Conservation (phyloP, 2,888 invertebrate genomes). For the Aphodius sticticus region DNA sequence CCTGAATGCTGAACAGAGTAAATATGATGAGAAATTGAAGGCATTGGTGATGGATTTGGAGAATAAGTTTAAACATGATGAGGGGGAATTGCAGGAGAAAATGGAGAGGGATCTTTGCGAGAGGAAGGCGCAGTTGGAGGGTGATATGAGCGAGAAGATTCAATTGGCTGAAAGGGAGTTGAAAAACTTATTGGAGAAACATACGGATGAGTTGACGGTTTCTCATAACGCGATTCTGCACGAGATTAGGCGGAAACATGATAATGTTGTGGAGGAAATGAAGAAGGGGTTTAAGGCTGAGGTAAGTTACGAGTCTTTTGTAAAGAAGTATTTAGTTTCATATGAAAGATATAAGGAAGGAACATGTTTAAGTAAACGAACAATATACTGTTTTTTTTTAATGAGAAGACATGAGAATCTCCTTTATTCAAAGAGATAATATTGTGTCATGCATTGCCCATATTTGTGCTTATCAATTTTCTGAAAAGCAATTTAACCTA, state of each 20-base stretch:
- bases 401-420: no score
- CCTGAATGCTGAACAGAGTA: constrained; percentile 52
- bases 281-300: constrained; percentile 72
- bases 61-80: constrained; percentile 49
- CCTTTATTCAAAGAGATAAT: not conserved
- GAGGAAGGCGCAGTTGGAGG: constrained; percentile 59
- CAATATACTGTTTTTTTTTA: no score
- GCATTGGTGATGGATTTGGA: constrained; percentile 59
- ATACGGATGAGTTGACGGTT: constrained; percentile 62
- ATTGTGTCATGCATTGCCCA: not conserved
- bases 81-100: constrained; percentile 54
- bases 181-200: constrained; percentile 59
- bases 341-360: no score
- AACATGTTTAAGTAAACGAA: no score
- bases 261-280: constrained; percentile 66
- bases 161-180: constrained; percentile 65
- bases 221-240: constrained; percentile 66
- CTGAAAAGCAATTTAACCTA: no score
- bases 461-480: no score
- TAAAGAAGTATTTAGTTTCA: no score
- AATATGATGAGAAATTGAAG: constrained; percentile 61
- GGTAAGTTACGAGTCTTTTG: constrained; percentile 54
- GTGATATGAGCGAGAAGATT: constrained; percentile 62
- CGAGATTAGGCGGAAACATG: constrained; percentile 66
- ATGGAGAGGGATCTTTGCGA: constrained; percentile 51